Percentiles rank a stretch among this genome's conserved stretches.
Evolutionary conservation across 2,113 vertebrate genomes (phyloP).

Genomic region (Patagioenas fasciata): DNA sequence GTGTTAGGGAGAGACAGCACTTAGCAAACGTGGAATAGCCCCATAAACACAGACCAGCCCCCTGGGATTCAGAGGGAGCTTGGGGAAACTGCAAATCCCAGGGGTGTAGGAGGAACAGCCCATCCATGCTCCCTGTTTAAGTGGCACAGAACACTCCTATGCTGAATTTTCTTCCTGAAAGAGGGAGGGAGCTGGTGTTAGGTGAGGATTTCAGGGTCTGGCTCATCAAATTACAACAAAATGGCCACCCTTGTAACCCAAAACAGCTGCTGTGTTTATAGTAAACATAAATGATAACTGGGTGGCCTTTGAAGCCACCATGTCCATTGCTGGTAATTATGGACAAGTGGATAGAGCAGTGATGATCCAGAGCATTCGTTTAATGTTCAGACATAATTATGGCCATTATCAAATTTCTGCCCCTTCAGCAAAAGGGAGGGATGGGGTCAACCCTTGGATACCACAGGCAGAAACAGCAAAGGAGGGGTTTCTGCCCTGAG

Average conservation of each 20-base stretch:
- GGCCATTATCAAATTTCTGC: conserved; percentile 65
- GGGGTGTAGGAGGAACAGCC: accelerated
- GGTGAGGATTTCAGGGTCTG: conserved; percentile 30
- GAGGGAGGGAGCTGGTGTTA: neutral
- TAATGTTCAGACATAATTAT: conserved; percentile 53
- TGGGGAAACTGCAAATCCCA: neutral
- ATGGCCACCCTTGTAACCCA: conserved; percentile 51
- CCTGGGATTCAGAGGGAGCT: neutral
- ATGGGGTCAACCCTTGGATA: neutral
- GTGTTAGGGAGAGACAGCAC: neutral
- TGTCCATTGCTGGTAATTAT: conserved; percentile 51
- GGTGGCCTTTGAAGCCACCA: conserved; percentile 69
- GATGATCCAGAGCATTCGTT: conserved; percentile 32
- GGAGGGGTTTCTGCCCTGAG: neutral
- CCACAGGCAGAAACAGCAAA: conserved; percentile 2
- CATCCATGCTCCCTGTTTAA: neutral
- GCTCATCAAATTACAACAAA: conserved; percentile 41
- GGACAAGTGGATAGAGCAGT: conserved; percentile 39
- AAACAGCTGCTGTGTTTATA: conserved; percentile 67
- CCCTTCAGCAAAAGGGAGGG: conserved; percentile 40
- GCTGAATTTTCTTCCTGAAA: neutral
- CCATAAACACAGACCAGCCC: neutral
- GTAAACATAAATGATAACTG: conserved; percentile 67
- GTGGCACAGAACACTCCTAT: neutral
- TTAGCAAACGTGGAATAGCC: neutral